Evolutionary conservation across 2,113 vertebrate species (phyloP).

Genomic region (Microtus montanus): DNA sequence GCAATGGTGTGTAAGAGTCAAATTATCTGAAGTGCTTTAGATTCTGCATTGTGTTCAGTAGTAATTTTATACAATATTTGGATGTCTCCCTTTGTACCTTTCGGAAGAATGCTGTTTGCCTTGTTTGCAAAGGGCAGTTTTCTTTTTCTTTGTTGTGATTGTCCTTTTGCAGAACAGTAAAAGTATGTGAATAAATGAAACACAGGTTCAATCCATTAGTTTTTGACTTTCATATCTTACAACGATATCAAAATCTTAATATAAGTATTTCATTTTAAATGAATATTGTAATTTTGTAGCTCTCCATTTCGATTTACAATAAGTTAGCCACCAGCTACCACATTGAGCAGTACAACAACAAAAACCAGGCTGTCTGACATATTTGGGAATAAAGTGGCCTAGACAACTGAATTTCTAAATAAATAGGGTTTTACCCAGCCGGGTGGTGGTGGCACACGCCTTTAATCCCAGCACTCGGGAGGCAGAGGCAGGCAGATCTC

Average conservation of each 20-base stretch:
- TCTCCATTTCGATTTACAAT: not conserved
- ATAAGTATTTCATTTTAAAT: slow-evolving; percentile 73
- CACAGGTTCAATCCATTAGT: slow-evolving; percentile 73
- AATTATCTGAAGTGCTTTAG: slow-evolving; percentile 53
- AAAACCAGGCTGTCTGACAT: not conserved
- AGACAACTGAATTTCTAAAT: slow-evolving; percentile 19
- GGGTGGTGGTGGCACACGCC: too few relatives aligned
- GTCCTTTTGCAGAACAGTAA: slow-evolving; percentile 67
- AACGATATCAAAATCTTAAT: slow-evolving; percentile 65
- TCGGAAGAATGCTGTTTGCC: slow-evolving; percentile 74
- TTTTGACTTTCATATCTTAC: slow-evolving; percentile 60
- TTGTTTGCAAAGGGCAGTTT: slow-evolving; percentile 79
- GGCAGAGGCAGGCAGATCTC: too few relatives aligned
- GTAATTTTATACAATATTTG: slow-evolving; percentile 82
- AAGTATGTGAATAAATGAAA: slow-evolving; percentile 76
- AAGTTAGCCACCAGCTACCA: not conserved
- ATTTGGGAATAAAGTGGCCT: slow-evolving; percentile 17
- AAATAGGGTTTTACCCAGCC: slow-evolving; percentile 10
- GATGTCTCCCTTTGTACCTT: slow-evolving; percentile 67
- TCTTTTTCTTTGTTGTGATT: slow-evolving; percentile 70
- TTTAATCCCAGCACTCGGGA: too few relatives aligned
- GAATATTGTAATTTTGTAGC: slow-evolving; percentile 58
- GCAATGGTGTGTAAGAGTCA: slow-evolving; percentile 30
- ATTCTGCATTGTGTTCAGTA: slow-evolving; percentile 76
- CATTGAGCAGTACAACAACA: not conserved